phyloP scores from a whole-genome alignment of 2,113 vertebrate species.

The Hiodon tergisus region DNA sequence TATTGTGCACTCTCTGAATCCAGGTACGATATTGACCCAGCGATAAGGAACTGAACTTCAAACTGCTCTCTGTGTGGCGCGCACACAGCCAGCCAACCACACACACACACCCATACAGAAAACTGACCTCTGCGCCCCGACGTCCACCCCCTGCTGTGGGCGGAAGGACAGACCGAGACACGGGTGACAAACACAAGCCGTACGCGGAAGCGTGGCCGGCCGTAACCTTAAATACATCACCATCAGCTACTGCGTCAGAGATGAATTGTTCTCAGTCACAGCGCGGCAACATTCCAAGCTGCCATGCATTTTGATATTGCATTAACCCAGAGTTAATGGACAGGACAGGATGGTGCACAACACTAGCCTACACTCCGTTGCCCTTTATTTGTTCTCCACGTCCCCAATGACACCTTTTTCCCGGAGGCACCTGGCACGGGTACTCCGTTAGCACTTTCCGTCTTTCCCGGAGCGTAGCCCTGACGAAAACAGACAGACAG shows the following conservation, averaged over 20 bases:
- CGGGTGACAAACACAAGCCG: conserved; percentile 23
- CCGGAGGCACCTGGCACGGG: neutral
- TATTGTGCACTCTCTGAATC: neutral
- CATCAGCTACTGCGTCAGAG: neutral
- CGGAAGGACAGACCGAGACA: conserved; percentile 5
- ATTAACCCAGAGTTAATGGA: too few relatives aligned
- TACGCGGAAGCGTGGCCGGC: conserved; percentile 21
- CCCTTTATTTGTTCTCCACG: neutral
- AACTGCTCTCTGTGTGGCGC: neutral
- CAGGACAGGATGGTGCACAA: too few relatives aligned
- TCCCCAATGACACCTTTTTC: too few relatives aligned
- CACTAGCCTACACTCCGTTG: neutral
- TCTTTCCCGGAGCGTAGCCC: neutral
- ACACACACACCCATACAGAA: neutral
- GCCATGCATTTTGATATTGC: neutral
- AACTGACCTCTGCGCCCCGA: conserved; percentile 6
- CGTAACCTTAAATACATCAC: neutral
- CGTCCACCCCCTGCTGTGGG: conserved; percentile 16
- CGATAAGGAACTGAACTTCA: conserved; percentile 23
- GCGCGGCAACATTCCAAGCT: neutral
- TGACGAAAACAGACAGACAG: neutral
- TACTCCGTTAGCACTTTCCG: neutral
- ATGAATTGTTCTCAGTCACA: neutral
- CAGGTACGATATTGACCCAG: neutral
- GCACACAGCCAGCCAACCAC: neutral